A percentile compares a stretch with the other conserved stretches of the same genome.
Evolutionary conservation across 2,113 vertebrate genomes (phyloP).

Genomic region (Hassar affinis): DNA sequence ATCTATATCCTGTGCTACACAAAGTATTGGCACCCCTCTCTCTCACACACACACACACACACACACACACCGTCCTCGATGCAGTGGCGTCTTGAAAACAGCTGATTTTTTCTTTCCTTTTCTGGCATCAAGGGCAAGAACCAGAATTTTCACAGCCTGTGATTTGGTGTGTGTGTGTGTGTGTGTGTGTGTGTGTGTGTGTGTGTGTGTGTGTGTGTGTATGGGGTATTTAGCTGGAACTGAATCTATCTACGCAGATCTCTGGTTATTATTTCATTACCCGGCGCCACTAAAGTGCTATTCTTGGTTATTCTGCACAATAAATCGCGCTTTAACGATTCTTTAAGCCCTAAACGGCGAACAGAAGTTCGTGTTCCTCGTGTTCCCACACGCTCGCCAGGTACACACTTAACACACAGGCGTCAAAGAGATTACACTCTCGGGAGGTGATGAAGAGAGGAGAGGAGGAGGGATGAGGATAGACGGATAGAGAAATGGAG

Average conservation of each 20-base stretch:
- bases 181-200: constrained; percentile 8
- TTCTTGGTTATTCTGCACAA: background rate
- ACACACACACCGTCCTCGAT: background rate
- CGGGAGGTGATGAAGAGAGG: background rate
- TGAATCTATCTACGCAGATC: constrained; percentile 2
- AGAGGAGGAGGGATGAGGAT: background rate
- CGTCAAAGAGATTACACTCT: constrained; percentile 26
- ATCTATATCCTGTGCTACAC: background rate
- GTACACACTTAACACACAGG: constrained; percentile 19
- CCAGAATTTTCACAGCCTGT: background rate
- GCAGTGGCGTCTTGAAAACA: background rate
- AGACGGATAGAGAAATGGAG: background rate
- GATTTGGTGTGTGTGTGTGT: too few relatives aligned
- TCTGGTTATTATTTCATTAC: constrained; percentile 23
- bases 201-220: constrained; percentile 22
- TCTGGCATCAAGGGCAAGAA: background rate
- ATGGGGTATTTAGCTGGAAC: background rate
- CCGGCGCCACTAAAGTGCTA: background rate
- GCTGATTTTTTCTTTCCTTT: background rate
- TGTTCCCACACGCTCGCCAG: background rate
- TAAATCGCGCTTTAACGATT: background rate
- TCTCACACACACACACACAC: too few relatives aligned
- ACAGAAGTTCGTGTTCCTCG: constrained; percentile 19
- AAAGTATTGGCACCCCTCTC: background rate
- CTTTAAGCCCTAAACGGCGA: background rate